These are phyloP conservation scores for Oryzaephilus surinamensis DNA, from an alignment of 1,140 invertebrate genomes.

Conservation along the genomic window DNA sequence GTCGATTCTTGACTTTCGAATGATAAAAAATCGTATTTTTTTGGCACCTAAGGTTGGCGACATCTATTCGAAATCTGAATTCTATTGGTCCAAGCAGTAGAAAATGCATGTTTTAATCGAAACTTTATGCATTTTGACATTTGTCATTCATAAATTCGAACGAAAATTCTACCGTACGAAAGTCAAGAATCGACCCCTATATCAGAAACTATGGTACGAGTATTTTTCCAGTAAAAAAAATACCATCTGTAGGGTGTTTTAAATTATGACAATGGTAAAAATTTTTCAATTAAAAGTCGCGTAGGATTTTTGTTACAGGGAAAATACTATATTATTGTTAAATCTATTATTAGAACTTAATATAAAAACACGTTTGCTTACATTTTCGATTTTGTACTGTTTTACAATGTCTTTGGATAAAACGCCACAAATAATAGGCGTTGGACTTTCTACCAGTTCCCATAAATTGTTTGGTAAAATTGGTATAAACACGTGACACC, in stretches of 20 bases:
- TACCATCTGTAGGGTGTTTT: not conserved
- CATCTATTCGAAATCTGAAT: too few relatives aligned
- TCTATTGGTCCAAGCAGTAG: too few relatives aligned
- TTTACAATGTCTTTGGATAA: slow-evolving; percentile 40
- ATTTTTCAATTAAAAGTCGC: slow-evolving; percentile 13
- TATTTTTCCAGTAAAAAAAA: slow-evolving; percentile 7
- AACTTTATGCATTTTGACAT: too few relatives aligned
- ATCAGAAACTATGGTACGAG: not conserved
- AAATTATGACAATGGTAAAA: slow-evolving; percentile 4
- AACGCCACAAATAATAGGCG: slow-evolving; percentile 64
- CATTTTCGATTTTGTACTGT: slow-evolving; percentile 38
- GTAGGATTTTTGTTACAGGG: not conserved
- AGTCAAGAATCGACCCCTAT: too few relatives aligned
- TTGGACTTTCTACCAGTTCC: slow-evolving; percentile 61
- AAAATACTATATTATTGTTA: slow-evolving; percentile 1
- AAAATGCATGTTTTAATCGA: too few relatives aligned
- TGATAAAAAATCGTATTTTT: too few relatives aligned
- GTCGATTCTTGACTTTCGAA: too few relatives aligned
- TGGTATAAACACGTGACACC: slow-evolving; percentile 71
- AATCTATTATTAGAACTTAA: slow-evolving; percentile 5
- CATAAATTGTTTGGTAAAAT: slow-evolving; percentile 57
- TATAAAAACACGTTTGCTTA: too few relatives aligned
- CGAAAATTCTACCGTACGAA: too few relatives aligned
- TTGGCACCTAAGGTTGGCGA: too few relatives aligned
- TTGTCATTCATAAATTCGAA: too few relatives aligned